These are phyloP conservation scores for Brachionus koreanus DNA, from an alignment of 1,140 invertebrate genomes.

Conservation along the genomic window DNA sequence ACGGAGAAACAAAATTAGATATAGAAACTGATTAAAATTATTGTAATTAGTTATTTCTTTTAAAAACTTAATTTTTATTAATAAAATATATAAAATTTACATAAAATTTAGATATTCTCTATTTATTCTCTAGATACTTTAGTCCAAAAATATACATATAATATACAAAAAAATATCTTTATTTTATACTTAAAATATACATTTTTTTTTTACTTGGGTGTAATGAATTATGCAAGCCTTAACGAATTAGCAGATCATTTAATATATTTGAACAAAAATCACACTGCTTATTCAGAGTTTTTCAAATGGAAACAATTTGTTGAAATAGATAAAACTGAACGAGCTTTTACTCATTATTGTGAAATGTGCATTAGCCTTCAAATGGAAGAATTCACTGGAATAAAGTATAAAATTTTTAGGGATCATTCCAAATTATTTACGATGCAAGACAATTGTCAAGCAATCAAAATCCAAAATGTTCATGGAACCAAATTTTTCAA, in stretches of 20 bases:
- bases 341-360: background rate
- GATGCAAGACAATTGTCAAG: conserved; percentile 1
- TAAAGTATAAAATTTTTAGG: background rate
- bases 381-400: conserved; percentile 35
- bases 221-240: conserved; percentile 44
- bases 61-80: too few species aligned
- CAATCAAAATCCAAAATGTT: background rate
- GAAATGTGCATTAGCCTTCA: conserved; percentile 40
- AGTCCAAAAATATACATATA: too few species aligned
- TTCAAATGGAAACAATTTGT: conserved; percentile 41
- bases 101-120: too few species aligned
- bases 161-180: too few species aligned
- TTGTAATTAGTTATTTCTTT: too few species aligned
- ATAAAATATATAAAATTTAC: too few species aligned
- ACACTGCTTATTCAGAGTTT: background rate
- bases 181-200: too few species aligned
- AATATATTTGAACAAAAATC: conserved; percentile 32
- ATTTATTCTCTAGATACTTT: too few species aligned
- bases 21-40: too few species aligned
- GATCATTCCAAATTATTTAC: background rate
- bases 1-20: too few species aligned
- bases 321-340: background rate
- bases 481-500: background rate
- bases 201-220: too few species aligned
- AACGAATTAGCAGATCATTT: conserved; percentile 46